Percentiles rank a stretch among this genome's conserved stretches.
These are phyloP conservation scores for Bombus difficillimus DNA, from an alignment of 1,140 invertebrate species.

Conservation along the genomic window DNA sequence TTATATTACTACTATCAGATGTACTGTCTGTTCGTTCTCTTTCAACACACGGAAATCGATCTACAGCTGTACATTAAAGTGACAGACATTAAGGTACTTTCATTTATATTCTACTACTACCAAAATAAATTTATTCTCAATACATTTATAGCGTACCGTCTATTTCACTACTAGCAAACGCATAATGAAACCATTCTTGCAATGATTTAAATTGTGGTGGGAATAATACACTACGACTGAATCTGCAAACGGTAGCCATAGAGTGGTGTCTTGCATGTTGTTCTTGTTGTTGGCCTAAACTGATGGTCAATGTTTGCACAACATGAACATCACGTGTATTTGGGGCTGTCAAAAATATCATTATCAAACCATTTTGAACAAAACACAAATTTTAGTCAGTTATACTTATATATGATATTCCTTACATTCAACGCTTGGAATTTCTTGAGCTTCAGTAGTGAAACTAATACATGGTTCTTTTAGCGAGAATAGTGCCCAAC, in stretches of 20 bases:
- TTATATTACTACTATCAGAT: slow-evolving; percentile 73
- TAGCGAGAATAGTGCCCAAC: slow-evolving; percentile 97
- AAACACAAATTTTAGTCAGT: background rate
- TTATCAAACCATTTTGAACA: background rate
- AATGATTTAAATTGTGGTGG: slow-evolving; percentile 97
- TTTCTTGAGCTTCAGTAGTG: slow-evolving; percentile 96
- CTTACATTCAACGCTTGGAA: slow-evolving; percentile 87
- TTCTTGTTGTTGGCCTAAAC: slow-evolving; percentile 88
- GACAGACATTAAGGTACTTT: background rate
- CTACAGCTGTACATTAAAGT: slow-evolving; percentile 87
- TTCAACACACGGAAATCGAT: slow-evolving; percentile 94
- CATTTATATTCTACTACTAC: no score
- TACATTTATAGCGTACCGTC: slow-evolving; percentile 87
- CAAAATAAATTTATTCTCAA: background rate
- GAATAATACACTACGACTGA: slow-evolving; percentile 95
- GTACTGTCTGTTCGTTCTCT: slow-evolving; percentile 84
- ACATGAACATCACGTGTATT: slow-evolving; percentile 86
- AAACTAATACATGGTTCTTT: slow-evolving; percentile 97
- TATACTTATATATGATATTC: slow-evolving; percentile 17
- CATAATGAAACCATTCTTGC: slow-evolving; percentile 98
- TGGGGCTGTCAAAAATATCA: slow-evolving; percentile 66
- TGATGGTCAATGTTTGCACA: slow-evolving; percentile 94
- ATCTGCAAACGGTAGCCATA: slow-evolving; percentile 96
- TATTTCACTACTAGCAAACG: slow-evolving; percentile 95
- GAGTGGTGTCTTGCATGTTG: slow-evolving; percentile 90